phyloP scores from a whole-genome alignment of 1,140 invertebrate species.

The Musca domestica region DNA sequence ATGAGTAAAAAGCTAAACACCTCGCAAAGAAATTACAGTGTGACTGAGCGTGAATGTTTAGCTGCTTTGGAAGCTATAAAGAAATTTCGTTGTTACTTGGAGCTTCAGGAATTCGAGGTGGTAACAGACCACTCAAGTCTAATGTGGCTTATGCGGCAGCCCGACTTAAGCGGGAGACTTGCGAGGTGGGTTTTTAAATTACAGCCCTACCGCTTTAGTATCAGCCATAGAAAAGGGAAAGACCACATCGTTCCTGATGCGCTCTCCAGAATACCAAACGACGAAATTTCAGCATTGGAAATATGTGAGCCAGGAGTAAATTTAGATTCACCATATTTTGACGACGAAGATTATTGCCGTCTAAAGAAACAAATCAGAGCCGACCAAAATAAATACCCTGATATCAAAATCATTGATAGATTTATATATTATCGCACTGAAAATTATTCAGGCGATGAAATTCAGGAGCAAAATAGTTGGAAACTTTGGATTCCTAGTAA shows the following conservation, averaged over 20 bases:
- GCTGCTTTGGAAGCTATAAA: constrained; percentile 25
- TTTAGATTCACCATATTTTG: constrained; percentile 11
- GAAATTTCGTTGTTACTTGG: constrained; percentile 53
- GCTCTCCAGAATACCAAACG: neutral
- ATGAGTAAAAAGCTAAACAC: constrained; percentile 26
- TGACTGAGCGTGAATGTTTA: constrained; percentile 25
- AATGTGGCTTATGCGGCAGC: constrained; percentile 44
- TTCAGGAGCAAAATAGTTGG: constrained; percentile 11
- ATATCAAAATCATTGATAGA: constrained; percentile 5
- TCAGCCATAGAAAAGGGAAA: constrained; percentile 12
- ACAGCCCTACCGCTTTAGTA: constrained; percentile 29
- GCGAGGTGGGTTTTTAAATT: constrained; percentile 41
- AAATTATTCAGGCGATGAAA: constrained; percentile 1
- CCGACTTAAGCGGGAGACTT: constrained; percentile 44
- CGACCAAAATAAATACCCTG: constrained; percentile 9
- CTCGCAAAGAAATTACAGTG: constrained; percentile 24
- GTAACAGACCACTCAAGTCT: constrained; percentile 39
- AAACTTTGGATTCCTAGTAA: constrained; percentile 25
- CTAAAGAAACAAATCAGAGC: neutral
- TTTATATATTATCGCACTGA: constrained; percentile 19
- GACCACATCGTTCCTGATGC: constrained; percentile 18
- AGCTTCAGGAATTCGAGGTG: constrained; percentile 49
- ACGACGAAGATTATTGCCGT: neutral
- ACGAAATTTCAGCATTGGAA: constrained; percentile 4
- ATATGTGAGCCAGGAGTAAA: neutral